A percentile compares a stretch with the other conserved stretches of the same genome.
phyloP scores from a whole-genome alignment of 2,888 invertebrate species.

The Alcis repandata region DNA sequence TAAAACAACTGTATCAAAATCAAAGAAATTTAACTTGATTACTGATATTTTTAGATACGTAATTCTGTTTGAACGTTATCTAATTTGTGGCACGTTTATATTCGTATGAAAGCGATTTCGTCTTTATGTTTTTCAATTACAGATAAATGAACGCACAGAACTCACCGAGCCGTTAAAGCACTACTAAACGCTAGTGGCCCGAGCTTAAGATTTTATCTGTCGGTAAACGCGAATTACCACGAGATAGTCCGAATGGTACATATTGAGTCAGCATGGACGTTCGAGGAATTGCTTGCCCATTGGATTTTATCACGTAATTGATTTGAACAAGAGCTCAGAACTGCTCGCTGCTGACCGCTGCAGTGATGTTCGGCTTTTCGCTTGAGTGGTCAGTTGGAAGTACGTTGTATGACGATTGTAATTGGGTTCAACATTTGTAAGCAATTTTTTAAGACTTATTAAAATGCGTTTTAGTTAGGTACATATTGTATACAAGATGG shows the following conservation, averaged over 20 bases:
- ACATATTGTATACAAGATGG: no score
- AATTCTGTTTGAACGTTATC: not conserved
- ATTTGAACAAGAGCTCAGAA: conserved; percentile 29
- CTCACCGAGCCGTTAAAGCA: conserved; percentile 1
- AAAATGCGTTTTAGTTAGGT: no score
- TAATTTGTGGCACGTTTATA: not conserved
- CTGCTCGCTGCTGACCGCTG: conserved; percentile 11
- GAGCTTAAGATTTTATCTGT: conserved; percentile 29
- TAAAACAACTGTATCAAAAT: no score
- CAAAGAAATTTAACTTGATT: no score
- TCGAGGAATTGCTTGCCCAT: conserved; percentile 27
- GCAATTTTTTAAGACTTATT: no score
- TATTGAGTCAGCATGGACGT: conserved; percentile 32
- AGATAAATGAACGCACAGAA: not conserved
- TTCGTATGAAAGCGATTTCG: not conserved
- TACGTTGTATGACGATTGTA: no score
- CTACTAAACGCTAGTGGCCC: conserved; percentile 11
- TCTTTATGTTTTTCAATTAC: conserved; percentile 9
- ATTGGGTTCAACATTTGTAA: no score
- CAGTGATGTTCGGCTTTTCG: not conserved
- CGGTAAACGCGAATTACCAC: conserved; percentile 26
- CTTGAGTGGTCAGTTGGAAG: not conserved
- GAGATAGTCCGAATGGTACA: conserved; percentile 34
- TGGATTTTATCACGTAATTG: conserved; percentile 36
- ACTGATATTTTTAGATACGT: not conserved